Conservation (phyloP, 2,888 invertebrate genomes). For the Lumbricus terrestris region DNA sequence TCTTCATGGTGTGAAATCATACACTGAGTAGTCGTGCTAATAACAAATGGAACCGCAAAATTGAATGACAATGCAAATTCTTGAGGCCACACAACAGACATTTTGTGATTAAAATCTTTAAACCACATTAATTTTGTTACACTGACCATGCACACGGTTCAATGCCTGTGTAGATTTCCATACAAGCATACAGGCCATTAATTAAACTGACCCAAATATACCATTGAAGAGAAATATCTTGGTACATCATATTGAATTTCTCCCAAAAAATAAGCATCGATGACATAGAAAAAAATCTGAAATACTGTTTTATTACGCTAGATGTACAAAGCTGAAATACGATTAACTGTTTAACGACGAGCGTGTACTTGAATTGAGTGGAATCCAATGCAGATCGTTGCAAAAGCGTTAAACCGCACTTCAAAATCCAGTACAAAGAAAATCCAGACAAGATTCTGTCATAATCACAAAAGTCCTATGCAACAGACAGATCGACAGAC, state of each 20-base stretch:
- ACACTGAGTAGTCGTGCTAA: background rate
- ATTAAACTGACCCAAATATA: background rate
- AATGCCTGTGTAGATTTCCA: background rate
- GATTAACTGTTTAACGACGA: no score
- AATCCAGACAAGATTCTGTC: background rate
- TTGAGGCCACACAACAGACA: background rate
- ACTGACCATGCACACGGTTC: background rate
- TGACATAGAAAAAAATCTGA: background rate
- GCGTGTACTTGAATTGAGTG: no score
- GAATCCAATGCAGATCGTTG: no score
- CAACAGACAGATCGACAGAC: no score
- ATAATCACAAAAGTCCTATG: no score
- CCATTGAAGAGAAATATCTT: background rate
- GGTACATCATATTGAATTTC: background rate
- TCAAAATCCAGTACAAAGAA: background rate
- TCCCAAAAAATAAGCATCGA: background rate
- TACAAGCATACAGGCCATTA: background rate
- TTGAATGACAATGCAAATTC: background rate
- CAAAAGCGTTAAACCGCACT: no score
- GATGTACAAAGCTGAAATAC: background rate
- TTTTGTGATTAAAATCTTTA: background rate
- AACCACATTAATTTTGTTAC: background rate
- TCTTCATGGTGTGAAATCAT: background rate
- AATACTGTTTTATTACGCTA: background rate
- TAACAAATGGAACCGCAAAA: no score